A percentile compares a stretch with the other conserved stretches of the same genome.
These are phyloP conservation scores for Adoxophyes honmai DNA, from an alignment of 1,140 invertebrate species.

Conservation along the genomic window DNA sequence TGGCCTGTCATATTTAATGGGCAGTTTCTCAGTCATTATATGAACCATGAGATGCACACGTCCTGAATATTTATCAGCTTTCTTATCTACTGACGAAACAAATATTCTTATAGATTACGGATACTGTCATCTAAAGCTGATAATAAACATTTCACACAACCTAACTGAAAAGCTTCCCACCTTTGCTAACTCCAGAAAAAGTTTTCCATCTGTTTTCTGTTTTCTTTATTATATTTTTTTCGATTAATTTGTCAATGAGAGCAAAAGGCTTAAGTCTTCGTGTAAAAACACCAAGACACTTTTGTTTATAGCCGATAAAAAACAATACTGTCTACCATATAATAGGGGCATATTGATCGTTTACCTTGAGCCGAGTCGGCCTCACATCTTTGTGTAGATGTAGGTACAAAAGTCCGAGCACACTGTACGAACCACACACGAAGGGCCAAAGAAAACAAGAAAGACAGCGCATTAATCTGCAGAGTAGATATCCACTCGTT, in stretches of 20 bases:
- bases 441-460: slow-evolving; percentile 16
- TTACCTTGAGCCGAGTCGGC: slow-evolving; percentile 17
- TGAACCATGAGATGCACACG: slow-evolving; percentile 42
- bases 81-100: background rate
- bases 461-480: background rate
- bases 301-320: background rate
- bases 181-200: too few relatives aligned
- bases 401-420: slow-evolving; percentile 1
- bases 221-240: too few relatives aligned
- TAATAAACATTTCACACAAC: too few relatives aligned
- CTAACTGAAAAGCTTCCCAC: too few relatives aligned
- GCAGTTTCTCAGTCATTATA: slow-evolving; percentile 53
- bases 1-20: slow-evolving; percentile 74
- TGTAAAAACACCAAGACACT: too few relatives aligned
- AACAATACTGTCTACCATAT: slow-evolving; percentile 4
- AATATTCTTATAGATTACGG: background rate
- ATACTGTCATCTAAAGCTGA: too few relatives aligned
- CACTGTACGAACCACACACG: slow-evolving; percentile 30
- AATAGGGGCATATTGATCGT: slow-evolving; percentile 26
- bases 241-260: too few relatives aligned
- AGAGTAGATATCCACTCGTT: background rate
- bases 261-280: too few relatives aligned
- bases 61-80: slow-evolving; percentile 45
- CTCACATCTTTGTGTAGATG: background rate
- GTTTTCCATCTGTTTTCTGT: too few relatives aligned